Percentiles rank a stretch among this genome's conserved stretches.
phyloP scores from a whole-genome alignment of 2,113 vertebrate species.

The Oncorhynchus keta region DNA sequence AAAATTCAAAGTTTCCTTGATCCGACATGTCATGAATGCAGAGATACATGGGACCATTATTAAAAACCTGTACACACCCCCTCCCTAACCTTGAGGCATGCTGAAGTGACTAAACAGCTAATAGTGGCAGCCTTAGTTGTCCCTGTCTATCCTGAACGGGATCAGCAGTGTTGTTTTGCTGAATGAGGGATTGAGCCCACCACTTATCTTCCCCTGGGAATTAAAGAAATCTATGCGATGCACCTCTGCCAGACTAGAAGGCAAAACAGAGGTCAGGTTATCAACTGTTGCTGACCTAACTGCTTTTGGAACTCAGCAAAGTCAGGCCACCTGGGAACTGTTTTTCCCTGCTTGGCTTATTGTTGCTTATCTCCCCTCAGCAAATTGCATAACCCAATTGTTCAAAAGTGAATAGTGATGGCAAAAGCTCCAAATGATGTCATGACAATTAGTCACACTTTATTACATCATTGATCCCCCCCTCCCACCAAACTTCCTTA shows the following conservation, averaged over 20 bases:
- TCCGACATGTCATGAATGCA: neutral
- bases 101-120: neutral
- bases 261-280: conserved; percentile 21
- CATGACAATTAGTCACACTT: neutral
- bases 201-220: conserved; percentile 8
- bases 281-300: neutral
- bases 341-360: neutral
- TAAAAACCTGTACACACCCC: neutral
- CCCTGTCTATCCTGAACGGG: neutral
- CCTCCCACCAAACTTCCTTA: neutral
- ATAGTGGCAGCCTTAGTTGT: too few species aligned
- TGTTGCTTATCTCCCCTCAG: neutral
- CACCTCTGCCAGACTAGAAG: conserved; percentile 8
- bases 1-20: too few species aligned
- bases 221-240: conserved; percentile 20
- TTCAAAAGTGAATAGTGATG: neutral
- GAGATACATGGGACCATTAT: neutral
- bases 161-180: conserved; percentile 1
- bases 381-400: neutral
- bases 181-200: neutral
- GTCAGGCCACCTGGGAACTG: neutral
- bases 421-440: neutral
- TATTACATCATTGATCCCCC: neutral
- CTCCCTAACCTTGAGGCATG: neutral
- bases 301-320: conserved; percentile 18